Conservation (phyloP, 1,140 invertebrate species). For the Drosophila busckii region DNA sequence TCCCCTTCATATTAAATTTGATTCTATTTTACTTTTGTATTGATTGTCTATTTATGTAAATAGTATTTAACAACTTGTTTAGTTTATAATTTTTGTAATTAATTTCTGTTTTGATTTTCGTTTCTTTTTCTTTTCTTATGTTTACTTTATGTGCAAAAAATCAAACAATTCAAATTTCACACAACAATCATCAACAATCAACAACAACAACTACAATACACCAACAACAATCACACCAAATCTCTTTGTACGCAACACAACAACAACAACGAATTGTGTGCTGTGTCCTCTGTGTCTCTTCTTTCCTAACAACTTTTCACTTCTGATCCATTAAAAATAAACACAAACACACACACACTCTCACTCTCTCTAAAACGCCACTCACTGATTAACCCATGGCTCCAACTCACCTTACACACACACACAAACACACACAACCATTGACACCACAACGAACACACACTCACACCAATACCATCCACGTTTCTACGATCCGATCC, state of each 20-base stretch:
- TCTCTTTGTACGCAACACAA: background rate
- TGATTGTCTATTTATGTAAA: constrained; percentile 12
- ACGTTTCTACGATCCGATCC: too few species aligned
- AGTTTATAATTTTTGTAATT: background rate
- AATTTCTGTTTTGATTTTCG: constrained; percentile 5
- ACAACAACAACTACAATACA: constrained; percentile 16
- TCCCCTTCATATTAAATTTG: too few species aligned
- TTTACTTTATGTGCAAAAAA: constrained; percentile 25
- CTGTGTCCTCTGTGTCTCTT: constrained; percentile 57
- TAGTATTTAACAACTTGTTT: constrained; percentile 8
- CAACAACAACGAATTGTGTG: constrained; percentile 7
- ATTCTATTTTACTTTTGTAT: constrained; percentile 27
- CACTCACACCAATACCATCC: too few species aligned
- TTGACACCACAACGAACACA: constrained; percentile 29
- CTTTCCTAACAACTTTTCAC: constrained; percentile 75
- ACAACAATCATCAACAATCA: constrained; percentile 6
- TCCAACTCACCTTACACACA: too few species aligned
- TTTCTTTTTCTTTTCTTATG: constrained; percentile 1
- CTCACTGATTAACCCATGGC: too few species aligned
- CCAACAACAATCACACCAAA: constrained; percentile 1
- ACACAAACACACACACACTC: constrained; percentile 22
- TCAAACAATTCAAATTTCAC: constrained; percentile 13
- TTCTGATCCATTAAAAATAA: constrained; percentile 65
- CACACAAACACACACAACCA: constrained; percentile 19
- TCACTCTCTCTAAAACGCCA: too few species aligned